Conservation (phyloP, 2,113 vertebrate species). For the Zeus faber region DNA sequence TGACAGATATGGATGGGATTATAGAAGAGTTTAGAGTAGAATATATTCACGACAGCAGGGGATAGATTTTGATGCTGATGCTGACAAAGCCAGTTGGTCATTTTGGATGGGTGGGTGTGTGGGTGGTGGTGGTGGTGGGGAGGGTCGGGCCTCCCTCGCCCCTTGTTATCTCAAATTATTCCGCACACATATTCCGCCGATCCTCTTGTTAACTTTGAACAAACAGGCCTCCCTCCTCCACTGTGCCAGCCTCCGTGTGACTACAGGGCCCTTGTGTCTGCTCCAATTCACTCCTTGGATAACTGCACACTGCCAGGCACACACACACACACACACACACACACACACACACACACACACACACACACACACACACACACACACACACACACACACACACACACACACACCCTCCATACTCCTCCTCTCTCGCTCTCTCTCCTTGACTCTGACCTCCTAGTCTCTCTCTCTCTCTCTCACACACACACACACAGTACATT, state of each 20-base stretch:
- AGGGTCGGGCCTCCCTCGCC: too few relatives aligned
- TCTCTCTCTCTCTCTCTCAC: background rate
- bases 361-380: background rate
- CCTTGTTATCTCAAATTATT: too few relatives aligned
- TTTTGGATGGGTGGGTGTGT: too few relatives aligned
- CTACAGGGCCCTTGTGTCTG: slow-evolving; percentile 32
- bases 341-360: background rate
- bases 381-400: background rate
- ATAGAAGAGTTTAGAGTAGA: too few relatives aligned
- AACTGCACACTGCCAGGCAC: background rate
- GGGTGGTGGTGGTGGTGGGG: too few relatives aligned
- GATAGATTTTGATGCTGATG: too few relatives aligned
- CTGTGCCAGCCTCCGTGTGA: slow-evolving; percentile 30
- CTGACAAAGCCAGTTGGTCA: too few relatives aligned
- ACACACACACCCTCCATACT: background rate
- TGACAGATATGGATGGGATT: too few relatives aligned
- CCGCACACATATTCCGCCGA: background rate
- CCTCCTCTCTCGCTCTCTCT: background rate
- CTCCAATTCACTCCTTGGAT: slow-evolving; percentile 29
- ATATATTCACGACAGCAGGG: too few relatives aligned
- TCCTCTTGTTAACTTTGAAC: background rate
- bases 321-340: too few relatives aligned
- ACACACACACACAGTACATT: background rate
- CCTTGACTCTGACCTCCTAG: background rate
- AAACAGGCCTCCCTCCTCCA: too few relatives aligned